phyloP scores from a whole-genome alignment of 2,888 invertebrate genomes.

The Capitulum mitella region DNA sequence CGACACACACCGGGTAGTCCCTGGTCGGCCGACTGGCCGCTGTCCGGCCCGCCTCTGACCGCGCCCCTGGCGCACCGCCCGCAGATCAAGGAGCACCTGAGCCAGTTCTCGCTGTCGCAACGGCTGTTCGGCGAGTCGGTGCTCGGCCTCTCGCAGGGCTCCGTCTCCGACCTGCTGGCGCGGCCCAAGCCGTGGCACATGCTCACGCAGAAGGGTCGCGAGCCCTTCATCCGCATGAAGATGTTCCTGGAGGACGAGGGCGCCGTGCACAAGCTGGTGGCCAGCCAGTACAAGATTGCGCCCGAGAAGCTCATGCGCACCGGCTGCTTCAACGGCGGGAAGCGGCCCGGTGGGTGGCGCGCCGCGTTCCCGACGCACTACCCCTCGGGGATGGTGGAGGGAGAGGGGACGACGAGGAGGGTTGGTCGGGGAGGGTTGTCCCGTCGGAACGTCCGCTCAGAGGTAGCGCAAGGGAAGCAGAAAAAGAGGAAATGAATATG shows the following conservation, averaged over 20 bases:
- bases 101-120: constrained; percentile 95
- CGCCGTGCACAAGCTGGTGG: constrained; percentile 88
- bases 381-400: no score
- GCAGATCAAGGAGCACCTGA: constrained; percentile 81
- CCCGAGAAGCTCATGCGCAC: constrained; percentile 96
- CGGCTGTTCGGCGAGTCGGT: constrained; percentile 96
- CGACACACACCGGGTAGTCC: no score
- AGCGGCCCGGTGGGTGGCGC: no score
- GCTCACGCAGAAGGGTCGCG: constrained; percentile 85
- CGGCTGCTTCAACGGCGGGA: constrained; percentile 76
- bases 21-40: no score
- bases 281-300: constrained; percentile 95
- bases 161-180: constrained; percentile 92
- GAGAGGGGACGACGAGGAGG: no score
- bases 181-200: constrained; percentile 99
- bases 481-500: no score
- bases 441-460: no score
- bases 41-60: no score
- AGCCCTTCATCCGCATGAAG: constrained; percentile 96
- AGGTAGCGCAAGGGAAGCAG: no score
- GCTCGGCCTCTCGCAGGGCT: constrained; percentile 91
- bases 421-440: no score
- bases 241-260: constrained; percentile 95
- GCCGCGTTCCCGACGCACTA: no score
- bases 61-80: no score